A percentile compares a stretch with the other conserved stretches of the same genome.
Conservation (phyloP, 1,140 invertebrate species). For the Brachionus manjavacas region DNA sequence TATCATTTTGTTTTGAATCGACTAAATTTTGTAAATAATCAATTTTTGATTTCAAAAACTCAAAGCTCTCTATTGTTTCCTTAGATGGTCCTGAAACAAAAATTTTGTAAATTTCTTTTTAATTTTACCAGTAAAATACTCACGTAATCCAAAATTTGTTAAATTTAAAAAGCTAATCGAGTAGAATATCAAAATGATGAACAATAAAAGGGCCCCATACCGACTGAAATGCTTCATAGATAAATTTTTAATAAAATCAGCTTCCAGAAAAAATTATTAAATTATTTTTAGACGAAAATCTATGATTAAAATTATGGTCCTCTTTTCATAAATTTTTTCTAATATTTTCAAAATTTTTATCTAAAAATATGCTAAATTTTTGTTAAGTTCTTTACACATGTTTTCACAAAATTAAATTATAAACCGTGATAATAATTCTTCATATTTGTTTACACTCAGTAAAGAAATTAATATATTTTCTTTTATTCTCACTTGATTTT, state of each 20-base stretch:
- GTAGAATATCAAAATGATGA: neutral
- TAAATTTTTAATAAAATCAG: neutral
- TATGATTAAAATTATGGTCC: no score
- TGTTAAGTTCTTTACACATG: neutral
- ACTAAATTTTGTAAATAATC: slow-evolving; percentile 31
- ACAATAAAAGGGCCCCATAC: slow-evolving; percentile 15
- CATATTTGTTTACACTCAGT: neutral
- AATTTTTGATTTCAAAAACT: slow-evolving; percentile 4
- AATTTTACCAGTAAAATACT: neutral
- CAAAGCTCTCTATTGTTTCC: neutral
- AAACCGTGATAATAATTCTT: neutral
- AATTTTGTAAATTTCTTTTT: neutral
- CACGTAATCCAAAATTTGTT: neutral
- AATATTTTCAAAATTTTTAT: neutral
- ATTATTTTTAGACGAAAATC: neutral
- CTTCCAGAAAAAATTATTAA: neutral
- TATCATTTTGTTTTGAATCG: slow-evolving; percentile 21
- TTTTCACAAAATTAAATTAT: neutral
- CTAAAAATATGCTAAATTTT: neutral
- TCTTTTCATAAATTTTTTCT: neutral
- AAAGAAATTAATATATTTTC: no score
- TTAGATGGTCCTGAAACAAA: neutral
- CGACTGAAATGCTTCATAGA: slow-evolving; percentile 35
- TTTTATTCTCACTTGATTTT: neutral
- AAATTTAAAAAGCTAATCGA: slow-evolving; percentile 19